Conservation (phyloP, 2,888 invertebrate genomes). For the Drosophila mettleri region DNA sequence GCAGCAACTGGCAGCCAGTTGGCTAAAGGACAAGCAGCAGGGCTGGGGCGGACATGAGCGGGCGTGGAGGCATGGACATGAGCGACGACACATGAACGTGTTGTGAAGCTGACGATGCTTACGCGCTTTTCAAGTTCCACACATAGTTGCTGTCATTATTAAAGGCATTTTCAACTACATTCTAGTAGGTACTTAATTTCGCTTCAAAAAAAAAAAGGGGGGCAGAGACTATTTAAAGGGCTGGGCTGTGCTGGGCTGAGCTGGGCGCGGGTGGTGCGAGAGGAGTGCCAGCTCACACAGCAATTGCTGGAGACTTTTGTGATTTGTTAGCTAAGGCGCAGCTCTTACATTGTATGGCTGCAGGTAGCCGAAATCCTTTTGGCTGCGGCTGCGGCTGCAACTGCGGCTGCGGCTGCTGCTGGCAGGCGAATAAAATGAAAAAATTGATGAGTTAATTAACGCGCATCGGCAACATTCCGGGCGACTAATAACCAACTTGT, state of each 20-base stretch:
- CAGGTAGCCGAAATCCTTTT: conserved; percentile 45
- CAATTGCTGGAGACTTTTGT: background rate
- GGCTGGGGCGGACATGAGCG: background rate
- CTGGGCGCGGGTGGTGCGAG: conserved; percentile 6
- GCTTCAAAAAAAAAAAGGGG: conserved; percentile 24
- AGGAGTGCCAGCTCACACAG: conserved; percentile 70
- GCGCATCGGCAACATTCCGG: conserved; percentile 80
- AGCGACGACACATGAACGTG: conserved; percentile 71
- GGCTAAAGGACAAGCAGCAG: conserved; percentile 29
- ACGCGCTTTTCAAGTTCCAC: conserved; percentile 81
- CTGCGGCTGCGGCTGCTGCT: conserved; percentile 15
- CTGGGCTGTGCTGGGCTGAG: too few relatives aligned
- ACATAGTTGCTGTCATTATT: conserved; percentile 80
- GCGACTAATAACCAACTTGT: conserved; percentile 80
- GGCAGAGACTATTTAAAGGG: background rate
- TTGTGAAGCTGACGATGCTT: conserved; percentile 74
- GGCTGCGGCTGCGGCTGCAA: conserved; percentile 17
- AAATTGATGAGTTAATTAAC: conserved; percentile 81
- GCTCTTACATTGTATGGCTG: conserved; percentile 24
- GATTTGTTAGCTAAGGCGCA: conserved; percentile 25
- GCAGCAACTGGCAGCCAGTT: conserved; percentile 24
- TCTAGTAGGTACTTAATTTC: conserved; percentile 81
- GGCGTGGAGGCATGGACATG: conserved; percentile 34
- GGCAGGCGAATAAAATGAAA: conserved; percentile 39
- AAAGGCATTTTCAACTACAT: conserved; percentile 81